Evolutionary conservation across 2,888 invertebrate genomes (phyloP).

Genomic region (Polydrusus pterygomalis): DNA sequence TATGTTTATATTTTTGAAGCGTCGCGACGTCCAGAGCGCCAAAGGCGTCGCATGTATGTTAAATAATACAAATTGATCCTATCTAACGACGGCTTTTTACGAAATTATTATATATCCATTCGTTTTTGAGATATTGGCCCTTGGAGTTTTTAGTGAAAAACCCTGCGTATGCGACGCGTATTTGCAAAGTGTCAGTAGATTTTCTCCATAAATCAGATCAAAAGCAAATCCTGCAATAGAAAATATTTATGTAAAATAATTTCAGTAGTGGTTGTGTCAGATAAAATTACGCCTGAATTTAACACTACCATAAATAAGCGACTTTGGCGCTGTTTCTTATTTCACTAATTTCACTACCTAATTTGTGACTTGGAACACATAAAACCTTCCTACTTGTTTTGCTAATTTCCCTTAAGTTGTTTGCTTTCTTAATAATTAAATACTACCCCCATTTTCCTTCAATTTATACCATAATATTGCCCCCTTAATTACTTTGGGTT

Average conservation of each 20-base stretch:
- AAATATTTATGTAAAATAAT: conserved; percentile 48
- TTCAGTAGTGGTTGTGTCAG: conserved; percentile 49
- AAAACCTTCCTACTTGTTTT: conserved; percentile 49
- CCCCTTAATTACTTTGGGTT: conserved; percentile 23
- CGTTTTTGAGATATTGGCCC: too few relatives aligned
- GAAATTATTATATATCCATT: too few relatives aligned
- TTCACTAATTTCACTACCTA: conserved; percentile 54
- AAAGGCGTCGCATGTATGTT: too few relatives aligned
- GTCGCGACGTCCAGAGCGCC: too few relatives aligned
- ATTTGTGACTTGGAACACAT: conserved; percentile 52
- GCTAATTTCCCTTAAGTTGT: conserved; percentile 49
- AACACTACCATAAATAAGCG: conserved; percentile 53
- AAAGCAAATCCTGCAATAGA: conserved; percentile 20
- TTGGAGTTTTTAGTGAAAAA: too few relatives aligned
- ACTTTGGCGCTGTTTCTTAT: conserved; percentile 52
- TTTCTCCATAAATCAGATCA: too few relatives aligned
- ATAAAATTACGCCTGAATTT: conserved; percentile 52
- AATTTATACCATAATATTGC: conserved; percentile 32
- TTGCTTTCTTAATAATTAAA: conserved; percentile 49
- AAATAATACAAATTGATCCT: too few relatives aligned
- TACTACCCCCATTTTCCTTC: conserved; percentile 18
- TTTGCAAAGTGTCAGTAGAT: too few relatives aligned
- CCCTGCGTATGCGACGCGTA: too few relatives aligned
- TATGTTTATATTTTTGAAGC: too few relatives aligned
- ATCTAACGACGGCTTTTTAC: too few relatives aligned